These are phyloP conservation scores for Halcyon smyrnensis DNA, from an alignment of 2,797 vertebrate genomes.

Conservation along the genomic window DNA sequence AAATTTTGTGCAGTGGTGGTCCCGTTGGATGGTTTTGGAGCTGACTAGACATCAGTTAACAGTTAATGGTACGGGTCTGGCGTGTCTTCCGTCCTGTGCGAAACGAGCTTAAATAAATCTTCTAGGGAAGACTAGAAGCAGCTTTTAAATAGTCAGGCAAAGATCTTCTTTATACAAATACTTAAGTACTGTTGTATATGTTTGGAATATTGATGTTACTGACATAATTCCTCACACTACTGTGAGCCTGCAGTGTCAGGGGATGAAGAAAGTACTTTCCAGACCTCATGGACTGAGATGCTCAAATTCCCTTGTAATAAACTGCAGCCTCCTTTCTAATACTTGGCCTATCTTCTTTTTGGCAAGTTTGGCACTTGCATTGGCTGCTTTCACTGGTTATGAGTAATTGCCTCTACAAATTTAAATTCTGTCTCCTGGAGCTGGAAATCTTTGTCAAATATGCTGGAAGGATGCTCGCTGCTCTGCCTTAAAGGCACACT, in stretches of 20 bases:
- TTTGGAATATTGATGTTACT: conserved; percentile 11
- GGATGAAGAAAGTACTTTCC: background rate
- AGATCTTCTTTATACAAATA: background rate
- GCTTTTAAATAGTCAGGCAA: conserved; percentile 4
- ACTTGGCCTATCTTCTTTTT: conserved; percentile 23
- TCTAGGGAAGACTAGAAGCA: background rate
- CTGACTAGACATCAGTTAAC: conserved; percentile 48
- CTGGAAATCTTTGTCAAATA: conserved; percentile 16
- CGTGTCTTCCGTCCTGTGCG: conserved; percentile 36
- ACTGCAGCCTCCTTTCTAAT: conserved; percentile 26
- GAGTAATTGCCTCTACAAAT: conserved; percentile 63
- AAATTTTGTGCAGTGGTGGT: conserved; percentile 42
- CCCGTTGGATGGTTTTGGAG: conserved; percentile 58
- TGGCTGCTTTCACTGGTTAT: conserved; percentile 31
- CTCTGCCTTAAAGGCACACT: conserved; percentile 9
- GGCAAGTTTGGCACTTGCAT: background rate
- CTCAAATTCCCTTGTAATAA: conserved; percentile 9
- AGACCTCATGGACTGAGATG: background rate
- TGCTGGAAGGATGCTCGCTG: background rate
- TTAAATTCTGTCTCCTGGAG: conserved; percentile 14
- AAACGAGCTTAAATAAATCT: conserved; percentile 59
- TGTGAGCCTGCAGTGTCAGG: background rate
- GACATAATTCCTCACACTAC: background rate
- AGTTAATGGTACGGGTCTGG: conserved; percentile 61
- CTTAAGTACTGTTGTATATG: background rate